Conservation (phyloP, 2,797 vertebrate species). For the Propithecus deckenii region DNA sequence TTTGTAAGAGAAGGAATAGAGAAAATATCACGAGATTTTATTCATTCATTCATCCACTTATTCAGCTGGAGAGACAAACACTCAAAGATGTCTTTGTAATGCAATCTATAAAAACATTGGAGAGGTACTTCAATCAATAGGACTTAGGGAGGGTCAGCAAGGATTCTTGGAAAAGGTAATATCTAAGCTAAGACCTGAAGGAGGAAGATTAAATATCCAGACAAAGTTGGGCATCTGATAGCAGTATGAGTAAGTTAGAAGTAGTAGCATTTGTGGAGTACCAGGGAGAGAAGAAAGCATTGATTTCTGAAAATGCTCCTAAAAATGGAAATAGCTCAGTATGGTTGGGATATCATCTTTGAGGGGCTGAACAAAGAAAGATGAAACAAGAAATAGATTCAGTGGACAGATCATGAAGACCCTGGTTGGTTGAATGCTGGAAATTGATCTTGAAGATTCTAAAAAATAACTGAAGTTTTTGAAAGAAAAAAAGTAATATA, state of each 20-base stretch:
- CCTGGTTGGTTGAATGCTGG: background rate
- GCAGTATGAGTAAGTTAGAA: background rate
- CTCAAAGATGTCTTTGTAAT: background rate
- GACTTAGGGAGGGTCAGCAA: background rate
- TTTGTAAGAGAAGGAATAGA: background rate
- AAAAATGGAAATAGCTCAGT: background rate
- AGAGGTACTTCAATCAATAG: background rate
- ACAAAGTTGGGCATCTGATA: background rate
- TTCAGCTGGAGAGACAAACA: background rate
- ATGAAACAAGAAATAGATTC: background rate
- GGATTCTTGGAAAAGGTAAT: background rate
- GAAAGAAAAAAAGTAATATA: background rate
- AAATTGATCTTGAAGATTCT: background rate
- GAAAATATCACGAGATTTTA: background rate
- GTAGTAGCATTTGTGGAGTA: background rate
- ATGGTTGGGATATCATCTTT: background rate
- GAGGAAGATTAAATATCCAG: too few relatives aligned
- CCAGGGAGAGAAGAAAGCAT: background rate
- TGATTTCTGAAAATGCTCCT: background rate
- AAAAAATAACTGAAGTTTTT: background rate
- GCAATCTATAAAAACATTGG: background rate
- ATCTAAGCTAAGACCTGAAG: background rate
- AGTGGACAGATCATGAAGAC: background rate
- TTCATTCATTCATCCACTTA: background rate
- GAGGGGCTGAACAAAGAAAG: background rate